These are phyloP conservation scores for Orchestes rusci DNA, from an alignment of 2,888 invertebrate genomes.

Conservation along the genomic window DNA sequence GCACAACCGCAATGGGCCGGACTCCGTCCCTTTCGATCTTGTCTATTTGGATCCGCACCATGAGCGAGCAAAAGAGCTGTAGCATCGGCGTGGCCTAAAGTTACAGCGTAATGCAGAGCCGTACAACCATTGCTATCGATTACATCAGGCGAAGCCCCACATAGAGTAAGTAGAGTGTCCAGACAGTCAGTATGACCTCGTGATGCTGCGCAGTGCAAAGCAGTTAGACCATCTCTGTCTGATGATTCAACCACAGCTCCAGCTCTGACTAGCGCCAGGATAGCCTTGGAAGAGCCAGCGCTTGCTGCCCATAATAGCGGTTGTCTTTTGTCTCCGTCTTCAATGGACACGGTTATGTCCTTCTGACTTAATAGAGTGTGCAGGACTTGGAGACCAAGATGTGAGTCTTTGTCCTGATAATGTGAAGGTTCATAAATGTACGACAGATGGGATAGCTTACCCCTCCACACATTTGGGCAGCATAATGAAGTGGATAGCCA, in stretches of 20 bases:
- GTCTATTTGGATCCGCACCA: constrained; percentile 86
- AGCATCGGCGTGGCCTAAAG: constrained; percentile 91
- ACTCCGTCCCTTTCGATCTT: constrained; percentile 86
- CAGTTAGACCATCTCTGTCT: constrained; percentile 79
- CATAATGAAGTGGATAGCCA: constrained; percentile 93
- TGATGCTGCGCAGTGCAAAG: constrained; percentile 94
- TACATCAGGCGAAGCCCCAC: constrained; percentile 82
- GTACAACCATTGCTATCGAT: constrained; percentile 93
- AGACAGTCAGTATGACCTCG: constrained; percentile 90
- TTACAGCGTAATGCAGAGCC: constrained; percentile 93
- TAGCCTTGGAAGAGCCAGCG: constrained; percentile 89
- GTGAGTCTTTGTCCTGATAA: constrained; percentile 41
- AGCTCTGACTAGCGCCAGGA: constrained; percentile 65
- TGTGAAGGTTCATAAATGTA: neutral
- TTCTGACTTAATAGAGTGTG: constrained; percentile 68
- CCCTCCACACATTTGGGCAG: constrained; percentile 93
- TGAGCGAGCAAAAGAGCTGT: constrained; percentile 82
- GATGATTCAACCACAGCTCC: constrained; percentile 29
- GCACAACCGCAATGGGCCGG: constrained; percentile 94
- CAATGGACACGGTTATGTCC: constrained; percentile 74
- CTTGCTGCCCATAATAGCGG: constrained; percentile 97
- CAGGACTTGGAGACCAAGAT: constrained; percentile 71
- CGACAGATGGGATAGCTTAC: constrained; percentile 39
- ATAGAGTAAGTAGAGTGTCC: constrained; percentile 78
- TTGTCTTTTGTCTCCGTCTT: constrained; percentile 88